These are phyloP conservation scores for Pomacea canaliculata DNA, from an alignment of 2,888 invertebrate species.

Conservation along the genomic window DNA sequence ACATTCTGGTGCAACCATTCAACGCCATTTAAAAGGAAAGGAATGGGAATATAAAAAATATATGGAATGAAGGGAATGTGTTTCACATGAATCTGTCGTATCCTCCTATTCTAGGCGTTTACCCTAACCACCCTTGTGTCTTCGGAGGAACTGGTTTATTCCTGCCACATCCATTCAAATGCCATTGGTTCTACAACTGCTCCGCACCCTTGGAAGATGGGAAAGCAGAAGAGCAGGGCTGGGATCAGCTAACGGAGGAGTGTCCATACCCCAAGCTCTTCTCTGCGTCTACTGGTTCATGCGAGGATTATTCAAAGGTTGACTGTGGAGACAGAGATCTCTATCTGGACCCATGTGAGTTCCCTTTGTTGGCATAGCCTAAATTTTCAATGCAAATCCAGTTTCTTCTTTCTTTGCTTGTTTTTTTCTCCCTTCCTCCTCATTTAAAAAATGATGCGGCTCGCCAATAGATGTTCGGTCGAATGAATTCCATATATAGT, in stretches of 20 bases:
- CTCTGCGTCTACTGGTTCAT: slow-evolving; percentile 28
- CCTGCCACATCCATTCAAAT: slow-evolving; percentile 37
- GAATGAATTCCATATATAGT: too few species aligned
- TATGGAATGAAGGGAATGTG: too few species aligned
- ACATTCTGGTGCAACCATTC: too few species aligned
- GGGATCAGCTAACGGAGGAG: slow-evolving; percentile 36
- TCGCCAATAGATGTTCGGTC: too few species aligned
- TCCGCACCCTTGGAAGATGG: slow-evolving; percentile 5
- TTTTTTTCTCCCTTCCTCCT: too few species aligned
- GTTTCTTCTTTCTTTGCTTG: too few species aligned
- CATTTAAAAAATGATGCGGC: too few species aligned
- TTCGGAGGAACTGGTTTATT: slow-evolving; percentile 13
- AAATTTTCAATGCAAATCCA: not conserved
- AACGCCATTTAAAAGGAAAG: too few species aligned
- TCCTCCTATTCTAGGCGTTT: slow-evolving; percentile 7
- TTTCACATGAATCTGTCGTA: too few species aligned
- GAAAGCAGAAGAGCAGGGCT: slow-evolving; percentile 5
- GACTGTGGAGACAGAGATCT: slow-evolving; percentile 36
- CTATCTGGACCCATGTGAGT: slow-evolving; percentile 45
- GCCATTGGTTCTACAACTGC: slow-evolving; percentile 49
- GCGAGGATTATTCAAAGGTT: slow-evolving; percentile 39
- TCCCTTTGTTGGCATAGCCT: too few species aligned
- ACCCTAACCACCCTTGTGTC: slow-evolving; percentile 32
- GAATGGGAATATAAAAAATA: too few species aligned
- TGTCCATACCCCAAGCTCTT: slow-evolving; percentile 45